Evolutionary conservation across 2,888 invertebrate species (phyloP).

Genomic region (Napeogenes inachia): DNA sequence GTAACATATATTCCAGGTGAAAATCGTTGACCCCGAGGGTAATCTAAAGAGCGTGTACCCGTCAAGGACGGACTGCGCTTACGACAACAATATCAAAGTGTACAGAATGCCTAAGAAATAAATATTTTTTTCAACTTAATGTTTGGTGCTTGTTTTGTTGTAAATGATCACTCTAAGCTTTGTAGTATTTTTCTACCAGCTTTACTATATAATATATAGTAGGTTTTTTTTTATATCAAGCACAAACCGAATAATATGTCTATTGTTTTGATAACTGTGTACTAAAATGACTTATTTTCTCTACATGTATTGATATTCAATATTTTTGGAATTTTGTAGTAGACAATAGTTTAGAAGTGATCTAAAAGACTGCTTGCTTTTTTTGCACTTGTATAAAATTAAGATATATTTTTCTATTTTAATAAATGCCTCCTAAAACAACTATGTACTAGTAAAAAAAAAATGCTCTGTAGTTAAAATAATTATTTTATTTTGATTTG

Average conservation of each 20-base stretch:
- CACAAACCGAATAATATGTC: neutral
- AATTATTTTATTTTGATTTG: no score
- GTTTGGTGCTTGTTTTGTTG: neutral
- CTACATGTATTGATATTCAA: no score
- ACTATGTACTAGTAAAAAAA: no score
- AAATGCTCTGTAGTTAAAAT: no score
- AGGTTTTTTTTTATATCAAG: no score
- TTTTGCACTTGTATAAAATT: neutral
- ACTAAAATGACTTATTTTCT: no score
- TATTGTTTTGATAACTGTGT: neutral
- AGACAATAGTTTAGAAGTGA: neutral
- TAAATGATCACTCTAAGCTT: no score
- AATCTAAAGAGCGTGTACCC: conserved; percentile 88
- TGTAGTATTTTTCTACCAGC: no score
- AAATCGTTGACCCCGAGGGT: conserved; percentile 82
- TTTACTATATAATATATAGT: no score
- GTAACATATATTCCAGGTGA: conserved; percentile 75
- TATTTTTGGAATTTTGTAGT: no score
- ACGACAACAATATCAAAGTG: conserved; percentile 66
- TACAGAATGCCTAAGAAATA: conserved; percentile 60
- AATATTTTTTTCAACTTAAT: conserved; percentile 17
- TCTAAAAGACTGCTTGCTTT: conserved; percentile 3
- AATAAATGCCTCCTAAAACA: no score
- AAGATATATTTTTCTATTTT: no score
- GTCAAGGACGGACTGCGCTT: conserved; percentile 83